Percentiles rank a stretch among this genome's conserved stretches.
Conservation (phyloP, 2,888 invertebrate genomes). For the Drosophila trichaetosa region DNA sequence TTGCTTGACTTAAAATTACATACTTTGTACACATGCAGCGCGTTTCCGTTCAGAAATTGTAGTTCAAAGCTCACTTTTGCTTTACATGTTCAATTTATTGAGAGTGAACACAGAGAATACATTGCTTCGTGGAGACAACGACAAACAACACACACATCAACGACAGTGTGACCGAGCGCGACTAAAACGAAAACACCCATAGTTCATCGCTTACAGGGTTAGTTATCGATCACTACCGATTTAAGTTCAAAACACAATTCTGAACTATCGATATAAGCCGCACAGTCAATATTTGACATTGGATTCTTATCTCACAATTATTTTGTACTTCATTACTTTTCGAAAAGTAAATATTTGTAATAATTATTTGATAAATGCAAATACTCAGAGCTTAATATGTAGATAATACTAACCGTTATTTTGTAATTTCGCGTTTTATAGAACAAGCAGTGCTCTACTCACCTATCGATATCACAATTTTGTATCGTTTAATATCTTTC, state of each 20-base stretch:
- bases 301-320: background rate
- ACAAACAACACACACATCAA: constrained; percentile 36
- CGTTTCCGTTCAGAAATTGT: constrained; percentile 19
- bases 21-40: constrained; percentile 23
- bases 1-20: constrained; percentile 10
- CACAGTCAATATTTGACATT: background rate
- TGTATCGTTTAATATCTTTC: too few relatives aligned
- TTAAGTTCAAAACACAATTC: background rate
- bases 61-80: constrained; percentile 7
- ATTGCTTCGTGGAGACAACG: constrained; percentile 20
- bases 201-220: background rate
- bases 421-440: background rate
- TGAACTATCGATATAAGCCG: background rate
- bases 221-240: background rate
- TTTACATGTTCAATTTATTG: constrained; percentile 42
- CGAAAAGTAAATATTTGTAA: background rate
- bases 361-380: background rate
- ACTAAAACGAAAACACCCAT: constrained; percentile 4
- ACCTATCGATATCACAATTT: constrained; percentile 10
- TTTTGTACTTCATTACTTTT: background rate
- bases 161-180: constrained; percentile 32
- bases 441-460: background rate
- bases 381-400: background rate
- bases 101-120: constrained; percentile 20
- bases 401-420: background rate